Base-by-base conservation (phyloP, 2,797 vertebrate species). In the Dendrocincla fuliginosa region DNA sequence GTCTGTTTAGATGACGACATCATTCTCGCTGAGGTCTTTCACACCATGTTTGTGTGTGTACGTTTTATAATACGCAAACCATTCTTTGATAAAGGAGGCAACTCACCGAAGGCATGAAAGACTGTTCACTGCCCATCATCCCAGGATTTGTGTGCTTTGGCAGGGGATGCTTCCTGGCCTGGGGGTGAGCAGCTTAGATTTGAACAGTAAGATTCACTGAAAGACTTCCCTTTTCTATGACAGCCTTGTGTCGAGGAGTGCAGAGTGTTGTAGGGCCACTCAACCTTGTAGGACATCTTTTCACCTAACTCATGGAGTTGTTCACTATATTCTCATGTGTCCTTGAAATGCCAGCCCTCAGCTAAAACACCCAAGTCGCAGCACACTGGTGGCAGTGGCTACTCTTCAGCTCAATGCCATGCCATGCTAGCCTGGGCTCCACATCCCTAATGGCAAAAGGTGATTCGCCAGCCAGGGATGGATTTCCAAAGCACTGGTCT, bases 1-100 rank as follows among this genome's bases (percentile, higher is more conserved):
- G 22, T 69, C 42, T 42, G 20, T 75, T 77, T 19, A 73, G 52
- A 42, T 61, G 42, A 11, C 0, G 0, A 20, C 1, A 1, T 74
- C 11, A 5, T 14, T 17, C n/a, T 86, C 49, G 10, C 32, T 2
- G 24, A 73, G 71, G 82, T 59, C 30, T 20, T 79, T 87, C 55
- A 35, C 25, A 33, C 20, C 2, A 0, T 37, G 16, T 71, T 68
- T 84, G 42, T 41, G 35, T 53, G 39, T 42, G 39, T 73, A 13
- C 3, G 13, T 89, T 63, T 76, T 69, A 15, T 42, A 37, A 18
- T 23, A 61, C 89, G 52, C n/a, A 82, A 76, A 76, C 53, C 14
- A 30, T 24, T 56, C 25, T 13, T 24, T 63, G 57, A 46, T 50
- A 61, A 75, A 57, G 67, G 50, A 46, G 50, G 10, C 49, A 35